Base-by-base conservation (phyloP, 2,113 vertebrate species). In the Rutilus rutilus region DNA sequence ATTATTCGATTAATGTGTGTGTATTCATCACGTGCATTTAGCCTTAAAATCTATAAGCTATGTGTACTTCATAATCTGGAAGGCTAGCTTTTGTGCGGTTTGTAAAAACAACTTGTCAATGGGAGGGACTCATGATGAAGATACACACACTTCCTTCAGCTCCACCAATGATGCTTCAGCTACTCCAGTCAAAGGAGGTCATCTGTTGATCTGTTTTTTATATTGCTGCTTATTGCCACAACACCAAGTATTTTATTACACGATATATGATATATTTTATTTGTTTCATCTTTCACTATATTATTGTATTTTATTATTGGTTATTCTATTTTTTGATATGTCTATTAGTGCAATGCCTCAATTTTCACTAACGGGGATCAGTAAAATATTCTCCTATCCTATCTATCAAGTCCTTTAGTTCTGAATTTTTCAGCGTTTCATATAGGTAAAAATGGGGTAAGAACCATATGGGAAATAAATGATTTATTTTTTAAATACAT, bases 81-180 rank as follows among this genome's bases (percentile, higher is more conserved):
- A 78, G 33, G 33, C 33, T 33, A 33, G 33, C 33, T 4, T 33
- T 33, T 10, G 57, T 80, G 78, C n/a, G 5, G n/a, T 64, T 79
- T 25, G 17, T 64, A 47, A 65, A 47, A 64, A 80, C 78, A 64
- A 65, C 33, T 15, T n/a, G 19, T 57, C 19, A 59, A 64, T 65
- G 59, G 59, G 39, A 47, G 52, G 52, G 76, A 59, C 42, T 17
- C 36, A 45, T n/a, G 6, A 15, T 7, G 19, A 59, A 62, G 14
- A 27, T 14, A 60, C 42, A 15, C 12, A 6, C n/a, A 25, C 77
- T 80, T 80, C n/a, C 78, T 80, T 17, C 3, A 45, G 15, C 15
- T 78, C 33, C 77, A 60, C 54, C 21, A 12, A 60, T 39, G 77
- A 78, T 78, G 77, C 75, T 57, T 57, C 75, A 59, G 52, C 27